A percentile compares a stretch with the other conserved stretches of the same genome.
Evolutionary conservation across 2,797 vertebrate species (phyloP).

Genomic region (Rhabdomys pumilio): DNA sequence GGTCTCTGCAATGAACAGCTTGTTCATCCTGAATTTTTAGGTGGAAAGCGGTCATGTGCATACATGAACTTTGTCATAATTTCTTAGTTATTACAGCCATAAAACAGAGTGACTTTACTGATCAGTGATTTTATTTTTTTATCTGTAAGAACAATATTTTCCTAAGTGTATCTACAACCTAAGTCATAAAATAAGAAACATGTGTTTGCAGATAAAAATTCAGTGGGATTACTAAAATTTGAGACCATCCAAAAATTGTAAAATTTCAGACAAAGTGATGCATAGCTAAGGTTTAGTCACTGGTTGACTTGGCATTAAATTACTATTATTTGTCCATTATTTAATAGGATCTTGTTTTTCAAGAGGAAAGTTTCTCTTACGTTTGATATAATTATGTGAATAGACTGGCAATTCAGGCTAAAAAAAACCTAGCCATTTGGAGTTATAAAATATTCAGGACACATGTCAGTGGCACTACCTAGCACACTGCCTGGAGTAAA

Average conservation of each 20-base stretch:
- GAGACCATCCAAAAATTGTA: slow-evolving; percentile 47
- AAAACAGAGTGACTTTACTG: slow-evolving; percentile 38
- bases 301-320: slow-evolving; percentile 27
- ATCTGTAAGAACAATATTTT: slow-evolving; percentile 52
- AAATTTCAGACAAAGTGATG: slow-evolving; percentile 51
- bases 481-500: slow-evolving; percentile 56
- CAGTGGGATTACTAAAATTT: slow-evolving; percentile 31
- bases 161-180: slow-evolving; percentile 4
- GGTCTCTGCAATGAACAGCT: slow-evolving; percentile 29
- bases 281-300: background rate
- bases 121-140: slow-evolving; percentile 22
- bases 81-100: slow-evolving; percentile 53
- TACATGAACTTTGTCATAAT: slow-evolving; percentile 43
- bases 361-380: slow-evolving; percentile 8
- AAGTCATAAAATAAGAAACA: slow-evolving; percentile 59
- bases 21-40: slow-evolving; percentile 27
- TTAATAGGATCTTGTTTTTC: slow-evolving; percentile 37
- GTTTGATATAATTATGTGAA: slow-evolving; percentile 45
- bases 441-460: slow-evolving; percentile 47
- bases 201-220: slow-evolving; percentile 1
- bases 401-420: slow-evolving; percentile 36
- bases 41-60: slow-evolving; percentile 51
- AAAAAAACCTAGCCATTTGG: slow-evolving; percentile 31
- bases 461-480: background rate
- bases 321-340: slow-evolving; percentile 39